Conservation (phyloP, 2,113 vertebrate species). For the Chaetodon trifascialis region DNA sequence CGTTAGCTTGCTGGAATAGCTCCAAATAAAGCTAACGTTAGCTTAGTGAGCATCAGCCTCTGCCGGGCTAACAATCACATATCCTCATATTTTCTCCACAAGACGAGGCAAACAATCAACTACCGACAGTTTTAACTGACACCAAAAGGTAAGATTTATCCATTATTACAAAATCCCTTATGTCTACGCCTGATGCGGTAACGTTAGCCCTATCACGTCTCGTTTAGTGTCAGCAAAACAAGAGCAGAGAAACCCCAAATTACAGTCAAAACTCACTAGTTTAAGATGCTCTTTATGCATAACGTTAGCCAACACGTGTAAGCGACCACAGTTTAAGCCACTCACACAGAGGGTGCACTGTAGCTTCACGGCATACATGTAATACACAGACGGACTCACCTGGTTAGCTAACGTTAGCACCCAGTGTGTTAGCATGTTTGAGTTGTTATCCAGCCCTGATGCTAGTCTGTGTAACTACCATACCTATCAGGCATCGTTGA, state of each 20-base stretch:
- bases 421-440: background rate
- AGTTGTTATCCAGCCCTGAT: background rate
- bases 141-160: conserved; percentile 1
- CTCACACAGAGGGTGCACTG: background rate
- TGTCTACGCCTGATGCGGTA: background rate
- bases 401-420: background rate
- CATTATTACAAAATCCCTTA: no score
- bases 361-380: no score
- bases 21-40: background rate
- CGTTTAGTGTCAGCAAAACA: background rate
- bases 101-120: background rate
- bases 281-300: background rate
- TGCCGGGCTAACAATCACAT: background rate
- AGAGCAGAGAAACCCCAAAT: background rate
- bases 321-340: background rate
- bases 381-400: background rate
- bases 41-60: background rate
- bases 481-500: no score
- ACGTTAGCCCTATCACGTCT: background rate
- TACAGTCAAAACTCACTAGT: background rate
- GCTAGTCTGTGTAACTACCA: background rate
- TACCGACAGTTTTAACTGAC: no score
- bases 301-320: no score
- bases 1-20: background rate
- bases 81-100: background rate